Conservation (phyloP, 1,140 invertebrate species). For the Apis mellifera region Amel_HAv3.1 CM009931.2:25965001-25965500, state of each 20-base stretch:
- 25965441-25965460: not conserved
- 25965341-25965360: not conserved
- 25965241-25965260: not conserved
- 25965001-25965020: too few relatives aligned
- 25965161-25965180: too few relatives aligned
- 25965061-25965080: not conserved
- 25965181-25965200: not conserved
- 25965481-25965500: not conserved
- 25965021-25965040: too few relatives aligned
- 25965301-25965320: not conserved
- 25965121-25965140: not conserved
- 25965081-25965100: not conserved
- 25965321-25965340: not conserved
- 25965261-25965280: too few relatives aligned
- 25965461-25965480: too few relatives aligned
- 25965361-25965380: not conserved
- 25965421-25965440: slow-evolving; percentile 3
- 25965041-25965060: too few relatives aligned
- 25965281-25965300: not conserved
- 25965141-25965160: not conserved
- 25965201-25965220: not conserved
- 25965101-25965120: not conserved
- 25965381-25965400: not conserved
- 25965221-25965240: not conserved
- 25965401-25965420: slow-evolving; percentile 14